Evolutionary conservation across 1,140 invertebrate species (phyloP), one percentile per base, ranked within the genome.

Genomic region (Ostrea edulis): DNA sequence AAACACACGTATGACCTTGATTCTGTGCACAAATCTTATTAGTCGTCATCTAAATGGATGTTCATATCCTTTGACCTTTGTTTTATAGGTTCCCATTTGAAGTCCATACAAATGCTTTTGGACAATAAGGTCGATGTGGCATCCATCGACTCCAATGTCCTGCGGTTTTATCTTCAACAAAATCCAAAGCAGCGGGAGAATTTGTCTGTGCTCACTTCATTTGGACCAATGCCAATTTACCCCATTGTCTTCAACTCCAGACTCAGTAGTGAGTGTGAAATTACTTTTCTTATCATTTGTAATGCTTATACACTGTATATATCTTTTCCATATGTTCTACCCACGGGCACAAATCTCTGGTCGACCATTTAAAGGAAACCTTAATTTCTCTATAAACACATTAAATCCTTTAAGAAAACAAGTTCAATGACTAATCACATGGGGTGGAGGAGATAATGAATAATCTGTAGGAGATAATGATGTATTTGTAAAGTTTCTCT

Each of bases 81-180:
- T 25, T 84, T 86, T 94, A 96, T 95, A 90, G 96, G 96, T 84
- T 96, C 96, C 55, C 96, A 97, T 93, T 95, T 96, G 88, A 95
- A 95, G 44, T 96, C 96, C 51, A 95, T 96, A 58, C 95, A 96
- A 92, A 96, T 96, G 96, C 96, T 97, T 8, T 91, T 96, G 85
- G 94, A 95, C 52, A 96, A 96, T 90, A 95, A 96, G 94, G 96
- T 95, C 11, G 96, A 96, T 89, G 96, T 96, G 91, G 96, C 96
- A 9, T 95, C 96, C 54, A 95, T 97, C n/a, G 96, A 96, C 93
- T 96, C 96, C 2, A 96, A 96, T 81, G 95, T 96, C 29, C 93
- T 96, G 8, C 89, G 95, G 5, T 95, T 95, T 89, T 96, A 95
- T 84, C 95, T 96, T 90, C 95, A 95, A 83, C 95, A 94, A 90